Percentiles rank a stretch among this genome's conserved stretches.
Evolutionary conservation across 2,113 vertebrate species (phyloP).

Genomic region (Rhinichthys klamathensis): DNA sequence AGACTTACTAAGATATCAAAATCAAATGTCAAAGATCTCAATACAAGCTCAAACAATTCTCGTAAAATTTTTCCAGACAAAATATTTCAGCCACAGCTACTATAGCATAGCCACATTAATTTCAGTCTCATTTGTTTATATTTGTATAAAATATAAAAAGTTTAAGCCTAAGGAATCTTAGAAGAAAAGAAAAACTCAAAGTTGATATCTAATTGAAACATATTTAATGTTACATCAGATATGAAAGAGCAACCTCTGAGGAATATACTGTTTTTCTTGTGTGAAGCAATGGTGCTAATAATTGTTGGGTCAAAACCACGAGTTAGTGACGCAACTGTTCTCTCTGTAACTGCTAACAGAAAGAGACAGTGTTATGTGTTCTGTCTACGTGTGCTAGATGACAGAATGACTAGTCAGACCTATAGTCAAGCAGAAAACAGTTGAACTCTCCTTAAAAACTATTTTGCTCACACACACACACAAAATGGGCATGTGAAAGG

Average conservation of each 20-base stretch:
- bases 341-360: not conserved
- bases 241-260: not conserved
- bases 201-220: not conserved
- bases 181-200: no score
- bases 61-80: not conserved
- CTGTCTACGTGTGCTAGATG: not conserved
- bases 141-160: no score
- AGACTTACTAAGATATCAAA: not conserved
- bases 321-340: not conserved
- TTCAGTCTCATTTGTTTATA: no score
- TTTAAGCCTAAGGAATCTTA: no score
- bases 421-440: slow-evolving; percentile 23
- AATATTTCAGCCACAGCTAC: not conserved
- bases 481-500: not conserved
- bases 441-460: slow-evolving; percentile 7
- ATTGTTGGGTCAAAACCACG: not conserved
- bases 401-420: slow-evolving; percentile 14
- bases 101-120: not conserved
- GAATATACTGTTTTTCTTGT: not conserved
- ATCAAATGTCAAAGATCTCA: not conserved
- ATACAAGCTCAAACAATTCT: not conserved
- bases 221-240: not conserved
- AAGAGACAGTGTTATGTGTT: slow-evolving; percentile 9
- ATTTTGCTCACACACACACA: not conserved
- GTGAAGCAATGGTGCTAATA: not conserved